These are phyloP conservation scores for Ameiurus melas DNA, from an alignment of 2,113 vertebrate genomes.

Conservation along the genomic window DNA sequence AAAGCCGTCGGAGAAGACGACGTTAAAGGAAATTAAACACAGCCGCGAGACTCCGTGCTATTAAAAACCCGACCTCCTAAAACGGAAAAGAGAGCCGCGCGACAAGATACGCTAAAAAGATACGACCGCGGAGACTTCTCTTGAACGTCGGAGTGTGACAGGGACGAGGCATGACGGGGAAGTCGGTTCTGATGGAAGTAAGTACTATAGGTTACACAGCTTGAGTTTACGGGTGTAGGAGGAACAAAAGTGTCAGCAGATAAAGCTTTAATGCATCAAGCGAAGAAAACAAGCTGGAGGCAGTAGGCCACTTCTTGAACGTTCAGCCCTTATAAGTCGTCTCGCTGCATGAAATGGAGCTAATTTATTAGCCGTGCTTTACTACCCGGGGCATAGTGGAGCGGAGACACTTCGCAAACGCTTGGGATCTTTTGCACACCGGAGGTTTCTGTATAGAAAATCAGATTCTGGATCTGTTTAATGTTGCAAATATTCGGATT, in stretches of 20 bases:
- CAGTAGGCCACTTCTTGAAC: neutral
- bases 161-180: constrained; percentile 45
- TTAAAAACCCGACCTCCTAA: constrained; percentile 71
- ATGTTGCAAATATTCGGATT: neutral
- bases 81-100: constrained; percentile 68
- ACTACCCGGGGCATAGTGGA: neutral
- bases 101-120: constrained; percentile 64
- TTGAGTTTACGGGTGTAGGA: neutral
- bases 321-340: neutral
- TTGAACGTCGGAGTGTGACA: constrained; percentile 40
- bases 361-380: neutral
- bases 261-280: neutral
- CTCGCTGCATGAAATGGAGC: neutral
- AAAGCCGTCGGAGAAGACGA: constrained; percentile 54
- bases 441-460: neutral
- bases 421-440: neutral
- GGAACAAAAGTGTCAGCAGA: neutral
- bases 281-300: constrained; percentile 4
- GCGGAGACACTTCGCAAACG: neutral
- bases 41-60: constrained; percentile 49
- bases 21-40: constrained; percentile 53
- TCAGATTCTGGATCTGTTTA: neutral
- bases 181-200: constrained; percentile 9
- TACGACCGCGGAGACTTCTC: constrained; percentile 56
- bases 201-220: neutral